Base-by-base conservation (phyloP, 2,888 invertebrate genomes). In the Calliphora vomitoria region DNA sequence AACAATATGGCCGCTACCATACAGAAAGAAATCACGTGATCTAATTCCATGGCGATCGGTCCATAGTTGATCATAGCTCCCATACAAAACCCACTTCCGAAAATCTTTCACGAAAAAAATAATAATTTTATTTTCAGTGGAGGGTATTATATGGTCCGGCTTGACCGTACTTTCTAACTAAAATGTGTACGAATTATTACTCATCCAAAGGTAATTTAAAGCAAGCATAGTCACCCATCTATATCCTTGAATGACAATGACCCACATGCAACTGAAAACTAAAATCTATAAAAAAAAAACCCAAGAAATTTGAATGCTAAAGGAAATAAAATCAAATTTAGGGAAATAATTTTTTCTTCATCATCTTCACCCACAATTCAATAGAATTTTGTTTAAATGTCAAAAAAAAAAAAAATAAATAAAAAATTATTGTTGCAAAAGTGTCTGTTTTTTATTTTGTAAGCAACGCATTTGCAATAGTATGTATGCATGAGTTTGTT, bases 181-280 rank as follows among this genome's bases (percentile, higher is more conserved):
- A 53, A 53, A n/a, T 53, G 8, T 58, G 55, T 58, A 58, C 3
- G 25, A 25, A 58, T 11, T 72, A 35, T 68, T 58, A 4, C 18
- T 15, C 15, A 44, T 41, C n/a, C 38, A 18, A 41, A 4, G 15
- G 38, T 53, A 31, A 35, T 11, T 76, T 47, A 15, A 18, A 38
- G 53, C 3, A n/a, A 62, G 3, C 31, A 47, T 38, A 53, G 25
- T 25, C 1, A 18, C 8, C 10, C 55, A 55, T 18, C 55, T 18
- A 18, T 18, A 8, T 76, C 76, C 60, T 71, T 76, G 82, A 71
- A 10, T 64, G 62, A 64, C 82, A 83, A 41, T 83, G 82, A 83
- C 82, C 76, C 38, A 69, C 50, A 76, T 76, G 18, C 62, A 75
- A 62, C 71, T 66, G 66, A 15, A 15, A 35, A 20, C 13, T 64